A percentile compares a stretch with the other conserved stretches of the same genome.
phyloP scores from a whole-genome alignment of 1,140 invertebrate genomes.

The Ruditapes philippinarum region DNA sequence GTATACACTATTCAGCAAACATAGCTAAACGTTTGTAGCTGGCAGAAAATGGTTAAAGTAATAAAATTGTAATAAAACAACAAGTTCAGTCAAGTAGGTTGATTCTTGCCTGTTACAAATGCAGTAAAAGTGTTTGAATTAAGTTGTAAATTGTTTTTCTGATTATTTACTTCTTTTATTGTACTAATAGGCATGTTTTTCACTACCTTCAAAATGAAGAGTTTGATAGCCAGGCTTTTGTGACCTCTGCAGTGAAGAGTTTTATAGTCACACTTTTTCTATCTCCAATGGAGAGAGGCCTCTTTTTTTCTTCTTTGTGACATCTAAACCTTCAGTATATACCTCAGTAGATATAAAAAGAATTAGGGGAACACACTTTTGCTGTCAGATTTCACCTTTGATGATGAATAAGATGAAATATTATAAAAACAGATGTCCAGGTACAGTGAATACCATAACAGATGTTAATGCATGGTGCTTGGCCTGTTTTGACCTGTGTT shows the following conservation, averaged over 20 bases:
- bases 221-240: too few species aligned
- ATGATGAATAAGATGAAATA: neutral
- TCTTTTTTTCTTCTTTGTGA: neutral
- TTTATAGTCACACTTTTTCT: neutral
- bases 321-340: neutral
- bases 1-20: neutral
- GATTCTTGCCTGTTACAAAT: neutral
- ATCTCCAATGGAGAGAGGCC: neutral
- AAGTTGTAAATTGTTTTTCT: neutral
- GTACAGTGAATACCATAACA: neutral
- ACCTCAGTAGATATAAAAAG: neutral
- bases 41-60: slow-evolving; percentile 28
- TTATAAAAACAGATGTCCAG: neutral
- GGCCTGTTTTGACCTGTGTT: too few species aligned
- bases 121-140: slow-evolving; percentile 31
- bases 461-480: too few species aligned
- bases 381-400: slow-evolving; percentile 11
- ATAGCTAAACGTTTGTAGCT: neutral
- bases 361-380: neutral
- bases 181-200: neutral
- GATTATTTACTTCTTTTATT: neutral
- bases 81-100: slow-evolving; percentile 36
- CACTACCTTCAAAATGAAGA: neutral
- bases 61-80: slow-evolving; percentile 43
- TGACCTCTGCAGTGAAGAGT: too few species aligned